Percentiles rank a stretch among this genome's conserved stretches.
phyloP scores from a whole-genome alignment of 2,113 vertebrate genomes.

The Sander vitreus region DNA sequence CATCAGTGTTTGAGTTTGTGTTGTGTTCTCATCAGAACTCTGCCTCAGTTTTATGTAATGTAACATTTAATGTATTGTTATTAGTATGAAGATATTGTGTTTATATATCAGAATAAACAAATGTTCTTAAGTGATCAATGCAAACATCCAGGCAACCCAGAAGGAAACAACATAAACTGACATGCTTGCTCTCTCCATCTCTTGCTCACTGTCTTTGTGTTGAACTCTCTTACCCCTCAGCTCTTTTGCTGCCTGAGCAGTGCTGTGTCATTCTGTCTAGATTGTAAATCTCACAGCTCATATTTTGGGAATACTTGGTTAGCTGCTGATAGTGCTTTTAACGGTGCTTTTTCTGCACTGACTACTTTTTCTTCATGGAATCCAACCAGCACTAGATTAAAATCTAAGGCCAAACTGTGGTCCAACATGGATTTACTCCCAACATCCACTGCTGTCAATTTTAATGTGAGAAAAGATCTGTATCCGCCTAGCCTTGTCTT shows the following conservation, averaged over 20 bases:
- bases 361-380: not conserved
- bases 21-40: constrained; percentile 9
- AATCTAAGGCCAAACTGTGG: not conserved
- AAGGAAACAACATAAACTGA: not conserved
- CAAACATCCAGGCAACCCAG: not conserved
- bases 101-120: not conserved
- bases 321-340: not conserved
- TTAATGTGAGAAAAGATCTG: no score
- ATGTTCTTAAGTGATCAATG: not conserved
- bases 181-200: not conserved
- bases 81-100: not conserved
- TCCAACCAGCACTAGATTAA: not conserved
- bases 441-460: not conserved
- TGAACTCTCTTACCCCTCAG: constrained; percentile 25
- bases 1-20: not conserved
- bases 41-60: not conserved
- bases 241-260: not conserved
- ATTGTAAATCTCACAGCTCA: not conserved
- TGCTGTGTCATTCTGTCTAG: constrained; percentile 10
- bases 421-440: not conserved
- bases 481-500: not conserved
- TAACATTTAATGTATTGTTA: not conserved
- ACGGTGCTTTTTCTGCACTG: not conserved
- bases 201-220: not conserved
- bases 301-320: not conserved